phyloP scores from a whole-genome alignment of 2,888 invertebrate species.

The Phlogophora meticulosa region DNA sequence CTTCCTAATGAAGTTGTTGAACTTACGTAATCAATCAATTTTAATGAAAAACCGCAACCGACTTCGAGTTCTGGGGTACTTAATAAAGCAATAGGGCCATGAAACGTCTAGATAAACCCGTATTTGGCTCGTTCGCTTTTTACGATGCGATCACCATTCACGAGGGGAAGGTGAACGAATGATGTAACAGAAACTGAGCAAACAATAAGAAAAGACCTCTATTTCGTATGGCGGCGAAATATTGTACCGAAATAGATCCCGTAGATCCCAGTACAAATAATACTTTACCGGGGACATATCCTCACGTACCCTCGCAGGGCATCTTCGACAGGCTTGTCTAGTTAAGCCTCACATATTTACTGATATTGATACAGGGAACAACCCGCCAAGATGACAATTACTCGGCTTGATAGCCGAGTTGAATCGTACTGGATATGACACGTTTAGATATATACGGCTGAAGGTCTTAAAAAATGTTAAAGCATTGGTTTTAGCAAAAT shows the following conservation, averaged over 20 bases:
- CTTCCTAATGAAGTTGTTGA: conserved; percentile 55
- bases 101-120: conserved; percentile 50
- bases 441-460: background rate
- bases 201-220: conserved; percentile 56
- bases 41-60: conserved; percentile 62
- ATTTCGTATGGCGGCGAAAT: conserved; percentile 50
- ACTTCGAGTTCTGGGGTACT: conserved; percentile 48
- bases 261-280: conserved; percentile 66
- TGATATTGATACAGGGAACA: conserved; percentile 81
- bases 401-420: conserved; percentile 55
- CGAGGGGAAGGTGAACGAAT: conserved; percentile 54
- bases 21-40: conserved; percentile 63
- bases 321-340: conserved; percentile 70
- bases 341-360: conserved; percentile 79
- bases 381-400: conserved; percentile 81
- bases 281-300: conserved; percentile 61
- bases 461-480: too few species aligned
- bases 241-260: conserved; percentile 54
- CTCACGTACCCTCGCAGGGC: conserved; percentile 65
- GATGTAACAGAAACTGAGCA: conserved; percentile 48
- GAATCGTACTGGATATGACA: conserved; percentile 44
- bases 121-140: conserved; percentile 47
- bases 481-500: too few species aligned
- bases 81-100: conserved; percentile 54
- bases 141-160: conserved; percentile 53